phyloP scores from a whole-genome alignment of 2,113 vertebrate species.

The Chloropsis cyanopogon region DNA sequence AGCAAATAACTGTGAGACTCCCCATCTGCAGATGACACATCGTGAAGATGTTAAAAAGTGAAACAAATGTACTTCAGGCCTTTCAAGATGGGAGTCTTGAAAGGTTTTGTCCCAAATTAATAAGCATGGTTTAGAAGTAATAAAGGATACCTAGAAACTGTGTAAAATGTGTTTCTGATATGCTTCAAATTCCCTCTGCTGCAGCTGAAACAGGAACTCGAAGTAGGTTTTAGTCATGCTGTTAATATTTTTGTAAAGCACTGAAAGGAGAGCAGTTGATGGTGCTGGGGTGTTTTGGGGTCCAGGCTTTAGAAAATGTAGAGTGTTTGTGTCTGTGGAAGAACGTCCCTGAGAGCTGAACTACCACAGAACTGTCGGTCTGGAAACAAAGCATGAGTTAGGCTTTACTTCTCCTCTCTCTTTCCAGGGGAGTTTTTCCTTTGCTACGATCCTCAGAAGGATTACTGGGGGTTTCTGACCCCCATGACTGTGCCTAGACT shows the following conservation, averaged over 20 bases:
- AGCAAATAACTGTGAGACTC: neutral
- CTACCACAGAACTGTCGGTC: neutral
- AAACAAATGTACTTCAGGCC: neutral
- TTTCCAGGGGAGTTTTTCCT: constrained; percentile 94
- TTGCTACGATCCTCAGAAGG: constrained; percentile 93
- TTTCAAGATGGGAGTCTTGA: neutral
- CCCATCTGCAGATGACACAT: neutral
- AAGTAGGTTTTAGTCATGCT: neutral
- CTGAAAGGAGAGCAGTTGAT: neutral
- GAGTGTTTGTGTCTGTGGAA: neutral
- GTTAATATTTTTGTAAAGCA: neutral
- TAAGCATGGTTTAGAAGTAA: neutral
- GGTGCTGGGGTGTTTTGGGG: neutral
- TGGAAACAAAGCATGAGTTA: neutral
- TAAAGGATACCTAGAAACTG: neutral
- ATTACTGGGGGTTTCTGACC: constrained; percentile 95
- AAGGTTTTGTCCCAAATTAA: neutral
- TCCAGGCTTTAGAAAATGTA: neutral
- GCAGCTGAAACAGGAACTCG: neutral
- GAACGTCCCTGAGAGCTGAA: neutral
- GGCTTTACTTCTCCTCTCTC: constrained; percentile 5
- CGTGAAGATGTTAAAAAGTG: neutral
- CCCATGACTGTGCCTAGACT: constrained; percentile 93
- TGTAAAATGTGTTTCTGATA: neutral
- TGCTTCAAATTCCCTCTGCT: neutral